Percentiles rank a stretch among this genome's conserved stretches.
Evolutionary conservation across 2,797 vertebrate genomes (phyloP).

Genomic region (Otolemur crassicaudatus): DNA sequence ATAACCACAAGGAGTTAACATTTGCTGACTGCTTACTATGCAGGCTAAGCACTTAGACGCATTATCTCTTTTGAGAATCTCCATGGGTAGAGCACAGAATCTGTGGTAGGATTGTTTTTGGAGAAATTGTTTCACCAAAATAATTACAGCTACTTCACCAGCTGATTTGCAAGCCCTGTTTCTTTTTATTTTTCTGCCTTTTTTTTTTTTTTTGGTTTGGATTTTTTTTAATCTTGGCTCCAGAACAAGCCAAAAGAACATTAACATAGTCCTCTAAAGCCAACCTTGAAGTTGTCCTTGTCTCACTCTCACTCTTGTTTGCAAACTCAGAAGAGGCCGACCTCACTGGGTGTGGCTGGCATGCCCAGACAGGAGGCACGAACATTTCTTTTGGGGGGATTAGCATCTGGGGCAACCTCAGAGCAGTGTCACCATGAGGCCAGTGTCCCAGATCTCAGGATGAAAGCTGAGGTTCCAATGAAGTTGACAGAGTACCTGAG

Average conservation of each 20-base stretch:
- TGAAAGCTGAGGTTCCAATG: neutral
- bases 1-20: neutral
- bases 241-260: slow-evolving; percentile 22
- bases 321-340: neutral
- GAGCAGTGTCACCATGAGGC: neutral
- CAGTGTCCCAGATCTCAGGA: slow-evolving; percentile 18
- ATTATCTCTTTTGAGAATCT: slow-evolving; percentile 45
- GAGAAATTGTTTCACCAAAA: slow-evolving; percentile 57
- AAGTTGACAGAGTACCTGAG: neutral
- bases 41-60: neutral
- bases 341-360: neutral
- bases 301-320: neutral
- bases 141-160: slow-evolving; percentile 37
- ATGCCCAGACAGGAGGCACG: neutral
- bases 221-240: slow-evolving; percentile 26
- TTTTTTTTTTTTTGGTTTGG: neutral
- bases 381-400: slow-evolving; percentile 32
- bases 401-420: slow-evolving; percentile 47
- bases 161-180: slow-evolving; percentile 2
- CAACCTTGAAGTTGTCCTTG: slow-evolving; percentile 7
- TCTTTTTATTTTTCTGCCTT: neutral
- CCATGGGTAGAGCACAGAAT: slow-evolving; percentile 2
- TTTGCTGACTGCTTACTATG: neutral
- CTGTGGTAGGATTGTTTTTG: neutral
- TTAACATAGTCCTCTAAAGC: neutral